These are phyloP conservation scores for Probosciger aterrimus DNA, from an alignment of 2,113 vertebrate species.

Conservation along the genomic window DNA sequence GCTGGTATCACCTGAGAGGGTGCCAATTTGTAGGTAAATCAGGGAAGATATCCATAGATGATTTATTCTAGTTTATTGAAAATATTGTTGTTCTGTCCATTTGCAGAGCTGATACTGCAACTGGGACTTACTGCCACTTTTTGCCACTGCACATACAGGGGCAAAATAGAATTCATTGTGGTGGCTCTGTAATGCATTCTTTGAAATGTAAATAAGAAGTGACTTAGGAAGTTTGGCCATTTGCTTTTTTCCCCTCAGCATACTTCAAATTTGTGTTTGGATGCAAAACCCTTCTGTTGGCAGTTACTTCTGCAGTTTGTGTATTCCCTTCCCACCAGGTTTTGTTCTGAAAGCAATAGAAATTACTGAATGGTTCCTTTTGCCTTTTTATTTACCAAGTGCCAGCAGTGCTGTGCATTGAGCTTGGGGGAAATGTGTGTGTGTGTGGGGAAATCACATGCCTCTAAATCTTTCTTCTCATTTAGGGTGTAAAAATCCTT, in stretches of 20 bases:
- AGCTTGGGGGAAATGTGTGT: not conserved
- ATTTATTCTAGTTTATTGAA: not conserved
- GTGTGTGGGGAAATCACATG: not conserved
- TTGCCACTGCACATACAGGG: not conserved
- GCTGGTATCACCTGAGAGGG: not conserved
- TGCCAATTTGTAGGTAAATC: not conserved
- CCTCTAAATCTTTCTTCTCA: constrained; percentile 26
- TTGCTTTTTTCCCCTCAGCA: not conserved
- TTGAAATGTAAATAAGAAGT: constrained; percentile 3
- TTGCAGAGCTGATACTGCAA: not conserved
- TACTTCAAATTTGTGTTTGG: not conserved
- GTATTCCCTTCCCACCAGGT: constrained; percentile 26
- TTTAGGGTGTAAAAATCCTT: constrained; percentile 15
- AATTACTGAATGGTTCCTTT: constrained; percentile 46
- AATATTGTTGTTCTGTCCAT: not conserved
- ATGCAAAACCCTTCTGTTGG: constrained; percentile 28
- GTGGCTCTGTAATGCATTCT: not conserved
- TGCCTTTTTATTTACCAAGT: constrained; percentile 34
- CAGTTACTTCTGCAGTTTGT: not conserved
- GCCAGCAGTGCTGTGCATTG: constrained; percentile 9
- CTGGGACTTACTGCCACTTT: not conserved
- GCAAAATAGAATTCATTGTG: not conserved
- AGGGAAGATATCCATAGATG: rapidly evolving
- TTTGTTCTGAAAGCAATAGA: constrained; percentile 35
- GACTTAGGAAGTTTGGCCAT: constrained; percentile 1